These are phyloP conservation scores for Zelleria hepariella DNA, from an alignment of 2,888 invertebrate species.

Conservation along the genomic window DNA sequence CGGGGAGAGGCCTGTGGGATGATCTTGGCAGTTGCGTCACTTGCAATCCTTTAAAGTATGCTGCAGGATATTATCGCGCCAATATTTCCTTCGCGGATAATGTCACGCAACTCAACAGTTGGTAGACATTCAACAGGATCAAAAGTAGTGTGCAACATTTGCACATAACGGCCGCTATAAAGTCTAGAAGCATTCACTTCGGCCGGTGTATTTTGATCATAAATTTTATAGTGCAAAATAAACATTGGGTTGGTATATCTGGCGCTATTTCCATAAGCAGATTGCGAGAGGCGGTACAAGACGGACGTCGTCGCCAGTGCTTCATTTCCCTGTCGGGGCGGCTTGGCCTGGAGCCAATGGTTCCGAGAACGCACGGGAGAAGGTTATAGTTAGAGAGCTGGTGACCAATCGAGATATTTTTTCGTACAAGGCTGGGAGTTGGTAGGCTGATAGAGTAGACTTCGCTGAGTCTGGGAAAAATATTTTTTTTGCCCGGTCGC, in stretches of 20 bases:
- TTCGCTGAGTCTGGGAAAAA: too few relatives aligned
- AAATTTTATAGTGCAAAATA: conserved; percentile 29
- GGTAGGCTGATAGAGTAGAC: too few relatives aligned
- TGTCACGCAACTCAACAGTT: not conserved
- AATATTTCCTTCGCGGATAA: not conserved
- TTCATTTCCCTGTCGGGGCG: conserved; percentile 56
- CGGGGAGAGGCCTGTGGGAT: not conserved
- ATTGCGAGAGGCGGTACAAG: conserved; percentile 47
- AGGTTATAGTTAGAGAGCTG: conserved; percentile 41
- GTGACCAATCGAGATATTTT: too few relatives aligned
- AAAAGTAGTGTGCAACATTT: not conserved
- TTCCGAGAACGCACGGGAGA: conserved; percentile 62
- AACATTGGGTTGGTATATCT: conserved; percentile 32
- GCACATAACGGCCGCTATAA: not conserved
- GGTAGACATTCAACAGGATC: not conserved
- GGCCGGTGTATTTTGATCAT: not conserved
- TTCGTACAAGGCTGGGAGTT: too few relatives aligned
- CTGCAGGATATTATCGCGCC: conserved; percentile 51
- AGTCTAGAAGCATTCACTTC: not conserved
- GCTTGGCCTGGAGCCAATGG: conserved; percentile 53
- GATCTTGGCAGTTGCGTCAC: not conserved
- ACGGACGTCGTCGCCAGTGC: conserved; percentile 57
- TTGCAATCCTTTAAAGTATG: conserved; percentile 45
- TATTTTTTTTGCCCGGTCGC: too few relatives aligned
- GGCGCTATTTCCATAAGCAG: conserved; percentile 58